Conservation (phyloP, 1,140 invertebrate species). For the Sinonovacula constricta region DNA sequence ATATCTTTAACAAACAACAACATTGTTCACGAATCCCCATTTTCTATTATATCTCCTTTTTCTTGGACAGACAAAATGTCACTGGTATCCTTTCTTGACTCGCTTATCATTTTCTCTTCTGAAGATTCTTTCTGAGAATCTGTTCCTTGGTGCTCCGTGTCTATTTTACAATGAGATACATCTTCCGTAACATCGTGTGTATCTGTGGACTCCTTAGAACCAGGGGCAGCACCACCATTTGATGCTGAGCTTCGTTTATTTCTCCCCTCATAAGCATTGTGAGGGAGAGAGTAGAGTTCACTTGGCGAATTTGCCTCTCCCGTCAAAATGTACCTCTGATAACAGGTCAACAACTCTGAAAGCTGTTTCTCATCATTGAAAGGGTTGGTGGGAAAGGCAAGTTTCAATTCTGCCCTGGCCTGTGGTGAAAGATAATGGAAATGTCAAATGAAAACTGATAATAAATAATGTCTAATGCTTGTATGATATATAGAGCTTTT, state of each 20-base stretch:
- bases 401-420: slow-evolving; percentile 90
- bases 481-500: too few relatives aligned
- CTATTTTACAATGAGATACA: too few relatives aligned
- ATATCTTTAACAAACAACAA: too few relatives aligned
- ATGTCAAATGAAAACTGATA: too few relatives aligned
- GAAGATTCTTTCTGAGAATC: too few relatives aligned
- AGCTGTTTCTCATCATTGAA: slow-evolving; percentile 89
- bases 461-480: too few relatives aligned
- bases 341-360: slow-evolving; percentile 86
- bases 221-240: neutral
- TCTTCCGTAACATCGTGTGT: neutral
- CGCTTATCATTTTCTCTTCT: too few relatives aligned
- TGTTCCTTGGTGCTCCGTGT: too few relatives aligned
- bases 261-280: slow-evolving; percentile 62
- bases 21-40: too few relatives aligned
- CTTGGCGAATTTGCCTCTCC: slow-evolving; percentile 52
- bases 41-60: too few relatives aligned
- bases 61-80: too few relatives aligned
- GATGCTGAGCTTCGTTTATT: slow-evolving; percentile 4
- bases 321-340: slow-evolving; percentile 80
- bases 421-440: slow-evolving; percentile 77
- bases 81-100: too few relatives aligned
- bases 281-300: slow-evolving; percentile 65
- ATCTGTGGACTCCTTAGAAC: neutral
- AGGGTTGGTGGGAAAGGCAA: slow-evolving; percentile 89